Percentiles rank a stretch among this genome's conserved stretches.
Evolutionary conservation across 2,113 vertebrate genomes (phyloP).

Genomic region (Amphilophus citrinellus): DNA sequence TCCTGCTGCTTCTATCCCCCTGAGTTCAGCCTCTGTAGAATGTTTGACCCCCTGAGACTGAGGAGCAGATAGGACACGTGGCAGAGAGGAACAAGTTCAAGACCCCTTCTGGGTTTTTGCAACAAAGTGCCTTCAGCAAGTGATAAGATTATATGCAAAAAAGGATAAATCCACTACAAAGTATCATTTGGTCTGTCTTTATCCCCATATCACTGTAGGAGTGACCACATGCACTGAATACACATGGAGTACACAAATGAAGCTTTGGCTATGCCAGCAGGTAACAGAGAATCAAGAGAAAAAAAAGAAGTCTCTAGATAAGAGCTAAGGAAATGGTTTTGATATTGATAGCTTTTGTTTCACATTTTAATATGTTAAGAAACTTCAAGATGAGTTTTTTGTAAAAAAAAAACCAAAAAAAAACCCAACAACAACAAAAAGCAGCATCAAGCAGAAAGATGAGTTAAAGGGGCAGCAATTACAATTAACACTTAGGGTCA

Average conservation of each 20-base stretch:
- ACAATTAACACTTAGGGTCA: background rate
- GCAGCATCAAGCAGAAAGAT: too few species aligned
- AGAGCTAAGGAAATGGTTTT: background rate
- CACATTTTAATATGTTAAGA: too few species aligned
- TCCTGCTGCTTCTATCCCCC: slow-evolving; percentile 68
- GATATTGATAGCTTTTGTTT: too few species aligned
- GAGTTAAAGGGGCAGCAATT: background rate
- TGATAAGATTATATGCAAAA: slow-evolving; percentile 59
- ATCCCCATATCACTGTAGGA: slow-evolving; percentile 42
- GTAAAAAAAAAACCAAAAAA: too few species aligned
- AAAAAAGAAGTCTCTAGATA: background rate
- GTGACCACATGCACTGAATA: slow-evolving; percentile 52
- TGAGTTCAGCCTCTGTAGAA: slow-evolving; percentile 66
- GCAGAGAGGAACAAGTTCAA: slow-evolving; percentile 57
- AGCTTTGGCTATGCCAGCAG: slow-evolving; percentile 41
- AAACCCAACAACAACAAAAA: too few species aligned
- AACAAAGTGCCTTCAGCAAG: slow-evolving; percentile 61
- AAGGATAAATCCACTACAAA: slow-evolving; percentile 40
- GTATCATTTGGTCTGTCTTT: slow-evolving; percentile 45
- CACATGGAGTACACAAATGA: slow-evolving; percentile 25
- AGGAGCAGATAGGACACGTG: slow-evolving; percentile 55
- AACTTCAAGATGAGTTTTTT: too few species aligned
- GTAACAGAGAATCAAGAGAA: slow-evolving; percentile 9
- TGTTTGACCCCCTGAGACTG: slow-evolving; percentile 75
- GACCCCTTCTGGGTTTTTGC: slow-evolving; percentile 57